Evolutionary conservation across 2,888 invertebrate species (phyloP), one percentile per base, ranked within the genome.

Genomic region (Latrodectus elegans): DNA sequence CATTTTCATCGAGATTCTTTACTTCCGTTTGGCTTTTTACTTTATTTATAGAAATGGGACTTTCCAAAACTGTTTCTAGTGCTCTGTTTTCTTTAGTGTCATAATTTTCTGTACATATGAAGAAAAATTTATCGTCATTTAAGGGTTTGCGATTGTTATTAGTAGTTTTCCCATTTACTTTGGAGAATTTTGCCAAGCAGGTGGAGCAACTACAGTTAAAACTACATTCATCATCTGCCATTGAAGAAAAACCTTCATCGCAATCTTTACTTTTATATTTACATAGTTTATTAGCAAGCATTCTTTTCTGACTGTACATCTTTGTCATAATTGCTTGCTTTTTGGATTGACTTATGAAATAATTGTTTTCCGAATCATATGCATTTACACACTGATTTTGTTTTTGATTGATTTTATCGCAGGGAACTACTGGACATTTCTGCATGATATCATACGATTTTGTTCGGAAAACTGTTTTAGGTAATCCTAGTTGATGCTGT

Each of bases 171-270:
- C 49, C 53, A 15, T 79, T 73, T 22, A 79, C 60, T 51, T 65
- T 70, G 0, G 86, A 72, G 52, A 81, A 74, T 22, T 68, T 75
- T 2, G 71, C 15, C 0, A 81, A 15, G 38, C 88, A 88, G 10
- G 68, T 71, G 12, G 70, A 70, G 70, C 88, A 88, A 55, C 88
- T 88, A 51, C 88, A 88, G 65, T 88, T 88, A 22, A 88, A 82
- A 26, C 88, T 88, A 51, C 85, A 84, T 65, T 88, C 88, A 22
- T 88, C 88, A 26, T 88, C 88, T 38, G 88, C 88, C 88, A 88
- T 85, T 8, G 84, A 82, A 1, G 88, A 84, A 53, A 82, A 80
- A 9, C 85, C 85, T 49, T 88, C 88, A 14, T 88, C 86, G n/a
- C 52, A 75, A 68, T 87, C 76, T 26, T 87, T 81, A 51, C 81